phyloP scores from a whole-genome alignment of 2,888 invertebrate species.

The Trichogramma dendrolimi region DNA sequence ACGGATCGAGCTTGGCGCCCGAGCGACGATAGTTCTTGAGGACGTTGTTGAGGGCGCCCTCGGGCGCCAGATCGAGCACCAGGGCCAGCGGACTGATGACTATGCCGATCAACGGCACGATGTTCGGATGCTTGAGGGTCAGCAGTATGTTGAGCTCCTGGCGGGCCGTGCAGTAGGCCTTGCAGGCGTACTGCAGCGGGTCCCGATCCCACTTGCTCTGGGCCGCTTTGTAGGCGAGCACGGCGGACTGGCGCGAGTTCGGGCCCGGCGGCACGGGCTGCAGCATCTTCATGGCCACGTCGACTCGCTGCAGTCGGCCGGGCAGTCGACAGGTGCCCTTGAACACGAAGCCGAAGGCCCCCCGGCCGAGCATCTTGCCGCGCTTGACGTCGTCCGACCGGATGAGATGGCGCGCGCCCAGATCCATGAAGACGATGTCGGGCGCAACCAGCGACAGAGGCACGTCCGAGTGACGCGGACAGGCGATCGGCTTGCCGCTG shows the following conservation, averaged over 20 bases:
- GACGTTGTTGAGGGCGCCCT: slow-evolving; percentile 82
- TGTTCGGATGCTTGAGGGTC: slow-evolving; percentile 83
- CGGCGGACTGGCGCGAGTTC: slow-evolving; percentile 63
- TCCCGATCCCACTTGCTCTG: slow-evolving; percentile 90
- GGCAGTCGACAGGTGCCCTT: slow-evolving; percentile 68
- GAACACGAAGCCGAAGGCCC: slow-evolving; percentile 97
- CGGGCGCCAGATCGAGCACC: slow-evolving; percentile 85
- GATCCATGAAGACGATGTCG: slow-evolving; percentile 87
- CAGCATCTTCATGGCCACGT: slow-evolving; percentile 92
- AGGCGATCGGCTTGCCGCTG: slow-evolving; percentile 67
- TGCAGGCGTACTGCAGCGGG: slow-evolving; percentile 86
- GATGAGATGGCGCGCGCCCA: slow-evolving; percentile 76
- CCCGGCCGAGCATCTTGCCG: slow-evolving; percentile 80
- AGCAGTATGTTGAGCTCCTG: slow-evolving; percentile 88
- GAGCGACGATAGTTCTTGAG: slow-evolving; percentile 81
- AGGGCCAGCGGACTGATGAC: slow-evolving; percentile 85
- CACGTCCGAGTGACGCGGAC: slow-evolving; percentile 76
- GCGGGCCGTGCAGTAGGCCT: slow-evolving; percentile 93
- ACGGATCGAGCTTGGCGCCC: slow-evolving; percentile 76
- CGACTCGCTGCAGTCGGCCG: slow-evolving; percentile 57
- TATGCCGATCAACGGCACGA: slow-evolving; percentile 86
- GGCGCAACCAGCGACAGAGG: slow-evolving; percentile 81
- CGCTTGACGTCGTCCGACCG: slow-evolving; percentile 77
- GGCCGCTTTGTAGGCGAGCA: slow-evolving; percentile 60
- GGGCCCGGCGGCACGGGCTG: slow-evolving; percentile 87